These are phyloP conservation scores for Syngnathus typhle DNA, from an alignment of 2,113 vertebrate genomes.

Conservation along the genomic window DNA sequence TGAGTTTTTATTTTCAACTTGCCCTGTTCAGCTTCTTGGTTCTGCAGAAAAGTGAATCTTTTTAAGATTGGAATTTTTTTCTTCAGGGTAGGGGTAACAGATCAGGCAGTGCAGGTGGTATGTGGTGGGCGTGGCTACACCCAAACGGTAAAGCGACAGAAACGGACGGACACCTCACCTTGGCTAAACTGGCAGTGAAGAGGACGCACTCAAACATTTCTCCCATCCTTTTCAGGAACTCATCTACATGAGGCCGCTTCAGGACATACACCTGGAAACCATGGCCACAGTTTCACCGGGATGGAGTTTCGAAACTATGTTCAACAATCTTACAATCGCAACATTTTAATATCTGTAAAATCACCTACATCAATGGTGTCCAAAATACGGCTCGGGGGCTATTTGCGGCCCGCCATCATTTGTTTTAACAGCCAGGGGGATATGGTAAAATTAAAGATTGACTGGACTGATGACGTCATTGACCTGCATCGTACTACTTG, in stretches of 20 bases:
- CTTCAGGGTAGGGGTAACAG: not conserved
- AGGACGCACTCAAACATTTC: constrained; percentile 95
- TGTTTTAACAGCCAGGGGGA: not conserved
- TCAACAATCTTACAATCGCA: constrained; percentile 7
- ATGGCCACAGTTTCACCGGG: constrained; percentile 1
- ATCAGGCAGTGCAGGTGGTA: not conserved
- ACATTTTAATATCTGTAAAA: no score
- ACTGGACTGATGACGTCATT: no score
- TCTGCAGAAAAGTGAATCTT: not conserved
- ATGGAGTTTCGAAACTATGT: constrained; percentile 12
- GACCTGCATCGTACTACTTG: no score
- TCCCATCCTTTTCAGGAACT: constrained; percentile 94
- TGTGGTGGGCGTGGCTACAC: not conserved
- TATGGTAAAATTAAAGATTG: not conserved
- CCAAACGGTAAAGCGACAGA: not conserved
- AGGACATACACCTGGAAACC: constrained; percentile 86
- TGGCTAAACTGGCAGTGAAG: constrained; percentile 96
- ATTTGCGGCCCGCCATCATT: not conserved
- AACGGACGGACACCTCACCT: constrained; percentile 71
- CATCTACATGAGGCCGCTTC: constrained; percentile 91
- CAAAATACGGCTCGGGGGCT: not conserved
- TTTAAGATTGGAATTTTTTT: not conserved
- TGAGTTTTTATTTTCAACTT: not conserved
- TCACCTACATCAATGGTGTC: not conserved
- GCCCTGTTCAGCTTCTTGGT: not conserved